Base-by-base conservation (phyloP, 2,888 invertebrate genomes). In the Microplitis manilae region DNA sequence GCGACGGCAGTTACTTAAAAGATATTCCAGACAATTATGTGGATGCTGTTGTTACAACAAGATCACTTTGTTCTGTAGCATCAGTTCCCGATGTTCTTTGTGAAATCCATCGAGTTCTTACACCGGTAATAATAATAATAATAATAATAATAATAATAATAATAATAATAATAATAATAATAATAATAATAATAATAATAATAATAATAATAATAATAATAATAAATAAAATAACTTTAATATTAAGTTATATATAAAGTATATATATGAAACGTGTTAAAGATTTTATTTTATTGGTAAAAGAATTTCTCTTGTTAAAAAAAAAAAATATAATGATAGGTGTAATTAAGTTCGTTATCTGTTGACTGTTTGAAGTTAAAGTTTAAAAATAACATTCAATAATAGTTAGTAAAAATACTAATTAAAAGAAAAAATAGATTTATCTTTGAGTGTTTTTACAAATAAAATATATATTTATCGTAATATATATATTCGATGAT, bases 11-110 rank as follows among this genome's bases (percentile, higher is more conserved):
- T 70, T 86, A 80, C 0, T 76, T 89, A 77, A 84, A 82, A 73
- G 79, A 72, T 5, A 80, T 89, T 67, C 84, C 86, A 1, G 83
- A 83, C 1, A 83, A 82, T 71, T 84, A 77, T 15, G 85, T 88
- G 4, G 88, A 89, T 68, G 85, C 82, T 1, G 89, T 88, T 40
- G 86, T 89, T 2, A 86, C 87, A 1, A 87, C 85, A 4, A 85
- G 89, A 77, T 86, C 88, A 5, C 81, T 89, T 62, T 89, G 88
- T 78, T 87, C 87, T 0, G 84, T 84, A 4, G 79, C 79, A 40
- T 88, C 88, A 7, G 68, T 85, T 13, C 39, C 50, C 1, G 80
- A 83, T 5, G 86, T 88, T 1, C 83, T 89, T 41, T 62, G 73
- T 4, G 88, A 89, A 81, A 89, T 89, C 78, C 84, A 76, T 40